These are phyloP conservation scores for Laupala kohalensis DNA, from an alignment of 1,140 invertebrate species.

Conservation along the genomic window DNA sequence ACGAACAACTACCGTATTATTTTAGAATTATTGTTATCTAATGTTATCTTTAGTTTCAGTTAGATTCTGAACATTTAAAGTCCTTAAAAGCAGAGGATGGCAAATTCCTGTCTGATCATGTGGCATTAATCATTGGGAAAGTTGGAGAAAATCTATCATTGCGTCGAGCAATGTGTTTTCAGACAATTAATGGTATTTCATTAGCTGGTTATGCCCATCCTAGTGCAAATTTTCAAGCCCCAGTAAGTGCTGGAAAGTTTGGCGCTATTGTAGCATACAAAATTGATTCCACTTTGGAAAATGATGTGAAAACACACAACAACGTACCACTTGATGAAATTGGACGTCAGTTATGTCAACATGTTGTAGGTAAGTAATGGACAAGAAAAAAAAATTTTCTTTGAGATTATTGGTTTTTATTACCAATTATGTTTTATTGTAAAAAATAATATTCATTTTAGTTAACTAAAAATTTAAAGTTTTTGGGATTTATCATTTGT, in stretches of 20 bases:
- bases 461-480: no score
- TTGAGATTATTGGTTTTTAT: no score
- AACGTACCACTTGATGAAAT: slow-evolving; percentile 35
- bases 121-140: slow-evolving; percentile 68
- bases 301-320: slow-evolving; percentile 17
- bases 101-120: slow-evolving; percentile 59
- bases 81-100: slow-evolving; percentile 43
- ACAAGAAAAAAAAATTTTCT: background rate
- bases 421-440: no score
- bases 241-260: slow-evolving; percentile 51
- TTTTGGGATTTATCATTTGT: no score
- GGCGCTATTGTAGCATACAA: slow-evolving; percentile 56
- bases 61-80: slow-evolving; percentile 52
- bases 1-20: background rate
- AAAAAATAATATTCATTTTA: no score
- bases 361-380: slow-evolving; percentile 57
- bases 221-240: slow-evolving; percentile 1
- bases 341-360: slow-evolving; percentile 68
- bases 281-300: slow-evolving; percentile 17
- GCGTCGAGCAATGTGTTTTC: slow-evolving; percentile 55
- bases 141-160: slow-evolving; percentile 83
- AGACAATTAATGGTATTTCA: slow-evolving; percentile 12
- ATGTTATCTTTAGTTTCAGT: slow-evolving; percentile 39
- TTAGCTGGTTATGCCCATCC: slow-evolving; percentile 63
- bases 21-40: slow-evolving; percentile 15